Base-by-base conservation (phyloP, 2,797 vertebrate species). In the Ctenopoma multispine region DNA sequence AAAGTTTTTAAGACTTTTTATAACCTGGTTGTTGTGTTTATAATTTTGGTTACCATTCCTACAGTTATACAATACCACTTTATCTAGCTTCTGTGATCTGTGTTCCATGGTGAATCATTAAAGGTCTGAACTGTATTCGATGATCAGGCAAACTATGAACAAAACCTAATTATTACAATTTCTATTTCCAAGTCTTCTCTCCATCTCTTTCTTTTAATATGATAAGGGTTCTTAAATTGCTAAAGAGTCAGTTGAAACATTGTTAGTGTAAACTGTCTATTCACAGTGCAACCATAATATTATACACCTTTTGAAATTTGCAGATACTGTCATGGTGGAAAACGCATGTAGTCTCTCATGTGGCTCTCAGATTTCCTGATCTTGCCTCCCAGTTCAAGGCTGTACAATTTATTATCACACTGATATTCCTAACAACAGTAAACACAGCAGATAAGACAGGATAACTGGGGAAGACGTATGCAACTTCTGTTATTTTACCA, bases 401-500 rank as follows among this genome's bases (percentile, higher is more conserved):
- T 40, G 51, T 54, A 29, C 41, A 56, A 71, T 59, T 9, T 54
- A 69, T 74, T 14, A 53, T 3, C 12, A 17, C 36, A 23, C 56
- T 18, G 46, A 79, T 54, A 34, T 2, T 15, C 9, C 18, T 66
- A 71, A 63, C 53, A 46, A 46, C 54, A 27, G 63, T 31, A 58
- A 71, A 64, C 34, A 41, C 43, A 18, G 55, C 34, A 68, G 80
- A 79, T 61, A 58, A 77, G 69, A 55, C 15, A 2, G 11, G 47
- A 40, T 44, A 56, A 75, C 62, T 47, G 48, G 60, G 46, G 31
- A 61, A 21, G 41, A 63, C 54, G 18, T 36, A 1, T 53, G 18
- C 27, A 24, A 77, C 51, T 70, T 62, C 54, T 56, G 53, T 55
- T 77, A 5, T 69, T 86, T 75, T 50, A 57, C 50, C 69, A 40